These are phyloP conservation scores for Rhingia rostrata DNA, from an alignment of 2,888 invertebrate species.

Conservation along the genomic window DNA sequence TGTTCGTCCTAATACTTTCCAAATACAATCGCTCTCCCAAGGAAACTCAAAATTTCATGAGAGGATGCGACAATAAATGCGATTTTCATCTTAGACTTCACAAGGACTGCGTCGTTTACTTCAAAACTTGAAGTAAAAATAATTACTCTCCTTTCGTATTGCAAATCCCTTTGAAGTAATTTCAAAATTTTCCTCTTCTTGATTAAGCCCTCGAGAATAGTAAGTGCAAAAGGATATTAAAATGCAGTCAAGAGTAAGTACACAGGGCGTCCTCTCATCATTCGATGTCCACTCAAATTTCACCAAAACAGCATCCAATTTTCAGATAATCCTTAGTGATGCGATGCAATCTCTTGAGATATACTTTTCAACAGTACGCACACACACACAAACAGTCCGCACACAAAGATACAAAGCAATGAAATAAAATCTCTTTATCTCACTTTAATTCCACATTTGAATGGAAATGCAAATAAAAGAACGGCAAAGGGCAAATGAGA, in stretches of 20 bases:
- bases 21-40: too few species aligned
- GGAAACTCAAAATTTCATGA: too few species aligned
- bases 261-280: conserved; percentile 2
- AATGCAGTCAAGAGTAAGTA: conserved; percentile 5
- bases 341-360: conserved; percentile 10
- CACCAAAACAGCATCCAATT: conserved; percentile 32
- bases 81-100: too few species aligned
- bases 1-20: too few species aligned
- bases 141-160: too few species aligned
- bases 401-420: neutral
- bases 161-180: too few species aligned
- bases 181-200: neutral
- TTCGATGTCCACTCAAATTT: conserved; percentile 12
- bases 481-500: neutral
- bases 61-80: too few species aligned
- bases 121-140: too few species aligned
- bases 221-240: conserved; percentile 25
- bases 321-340: conserved; percentile 40
- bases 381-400: neutral
- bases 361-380: neutral
- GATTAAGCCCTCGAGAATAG: conserved; percentile 12
- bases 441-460: conserved; percentile 37
- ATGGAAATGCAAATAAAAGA: conserved; percentile 45
- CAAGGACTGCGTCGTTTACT: too few species aligned
- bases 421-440: conserved; percentile 31